Base-by-base conservation (phyloP, 2,888 invertebrate species). In the Acrocera orbiculus region DNA sequence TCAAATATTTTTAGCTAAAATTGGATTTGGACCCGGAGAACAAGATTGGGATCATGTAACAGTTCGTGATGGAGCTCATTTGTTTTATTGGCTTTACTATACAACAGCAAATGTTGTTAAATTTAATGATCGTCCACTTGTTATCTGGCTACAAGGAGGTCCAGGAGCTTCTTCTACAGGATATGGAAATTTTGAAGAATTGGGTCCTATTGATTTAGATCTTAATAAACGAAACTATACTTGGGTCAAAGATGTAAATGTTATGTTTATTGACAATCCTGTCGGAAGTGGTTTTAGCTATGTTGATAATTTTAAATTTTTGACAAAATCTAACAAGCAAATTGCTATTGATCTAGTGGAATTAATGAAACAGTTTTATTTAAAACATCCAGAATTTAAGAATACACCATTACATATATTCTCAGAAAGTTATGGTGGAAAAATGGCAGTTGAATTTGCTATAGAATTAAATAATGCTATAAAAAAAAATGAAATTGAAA, bases 121-220 rank as follows among this genome's bases (percentile, higher is more conserved):
- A 27, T 68, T 71, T 48, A 69, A 69, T 0, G 68, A 77, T 2
- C 65, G 70, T 25, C 89, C 89, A 0, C 58, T 87, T 16, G 62
- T 85, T n/a, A 73, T 89, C 35, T 89, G 89, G 87, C 63, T 89
- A 9, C 78, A 87, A 66, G 87, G 89, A 4, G 87, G 87, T 0
- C 87, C 87, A 0, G 87, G 71, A 2, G 76, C 72, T 1, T 80
- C 81, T 0, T 76, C 79, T 5, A 78, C 80, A 0, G 81, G 74
- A 1, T 78, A 73, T 50, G 89, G 89, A n/a, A 89, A 89, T 53
- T 87, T 90, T 50, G 72, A 74, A 39, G 83, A 86, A 50, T 53
- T 86, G 16, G 86, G 86, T 2, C 85, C 86, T 0, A 54, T 78
- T 16, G 73, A 79, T 48, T 50, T 69, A 1, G 58, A 77, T 37